Evolutionary conservation across 1,140 invertebrate species (phyloP), one percentile per base, ranked within the genome.

Genomic region (Druon quercuslanigerum): DNA sequence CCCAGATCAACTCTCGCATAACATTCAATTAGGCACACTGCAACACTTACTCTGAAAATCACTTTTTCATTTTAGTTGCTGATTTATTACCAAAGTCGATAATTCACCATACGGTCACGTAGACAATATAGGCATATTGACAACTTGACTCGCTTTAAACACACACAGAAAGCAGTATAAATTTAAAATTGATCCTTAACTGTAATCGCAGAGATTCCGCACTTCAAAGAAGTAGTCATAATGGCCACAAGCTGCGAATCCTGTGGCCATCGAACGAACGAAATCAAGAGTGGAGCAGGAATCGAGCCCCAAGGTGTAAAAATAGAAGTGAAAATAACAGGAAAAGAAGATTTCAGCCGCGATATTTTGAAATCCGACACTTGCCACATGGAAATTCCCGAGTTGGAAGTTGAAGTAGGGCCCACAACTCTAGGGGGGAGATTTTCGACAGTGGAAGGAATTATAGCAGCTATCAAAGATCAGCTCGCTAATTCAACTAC

Each of bases 341-440:
- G 91, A 51, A 93, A 92, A 73, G 93, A 95, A 40, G 99, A 99
- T 91, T 95, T 99, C 81, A 95, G 93, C 13, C 92, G 98, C 20
- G 99, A 99, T 92, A 93, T 99, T 20, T 92, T 99, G 0, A 99
- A 99, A 94, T 99, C 98, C 4, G 98, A 99, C 86, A 99, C 97
- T 0, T 99, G 98, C 89, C 92, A 92, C 19, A 90, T 99, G 81
- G 87, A 91, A 40, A 97, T 99, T 81, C 98, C 98, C 0, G 97
- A 99, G 89, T 86, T 99, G 51, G 96, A 99, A 2, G 92, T 99
- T 72, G 95, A 97, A 86, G 95, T 97, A 19, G 96, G 96, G 0
- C 93, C 96, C 1, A 93, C 94, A 50, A 95, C 97, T 16, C 90
- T 99, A n/a, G 96, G 97, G 14, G 98, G 98, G 4, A 94, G 97